Base-by-base conservation (phyloP, 2,797 vertebrate species). In the Myiothlypis coronata region DNA sequence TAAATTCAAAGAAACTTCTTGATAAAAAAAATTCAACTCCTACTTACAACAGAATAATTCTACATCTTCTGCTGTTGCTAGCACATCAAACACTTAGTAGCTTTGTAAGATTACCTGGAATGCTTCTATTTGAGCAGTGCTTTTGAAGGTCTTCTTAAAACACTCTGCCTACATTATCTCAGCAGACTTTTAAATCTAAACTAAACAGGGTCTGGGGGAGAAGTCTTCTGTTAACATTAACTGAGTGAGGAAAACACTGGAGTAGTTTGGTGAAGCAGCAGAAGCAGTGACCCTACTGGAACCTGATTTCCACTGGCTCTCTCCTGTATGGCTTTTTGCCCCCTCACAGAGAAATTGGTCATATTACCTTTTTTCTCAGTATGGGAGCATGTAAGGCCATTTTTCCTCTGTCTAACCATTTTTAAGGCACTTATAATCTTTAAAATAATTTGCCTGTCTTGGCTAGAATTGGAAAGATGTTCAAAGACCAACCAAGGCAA, bases 401-500 rank as follows among this genome's bases (percentile, higher is more conserved):
- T 65, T n/a, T 26, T 65, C 24, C 43, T 47, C 82, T 37, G 35
- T 4, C 34, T 27, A 63, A 67, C 5, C 11, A 63, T 60, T 89
- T 83, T 63, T 34, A 94, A 86, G 37, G 19, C 37, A n/a, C 53
- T 86, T 37, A 52, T 30, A 32, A 57, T 16, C n/a, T 59, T 35
- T 20, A 37, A 67, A 19, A 41, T 47, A 21, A 80, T 60, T 53
- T 83, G 14, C 13, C 35, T 72, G 17, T n/a, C 55, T 65, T 22
- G 5, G 46, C 20, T 83, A 61, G 43, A 77, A 63, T 3, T 69
- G 44, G 26, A 74, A 93, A 67, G 20, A 44, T 34, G 49, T 83
- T 91, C 85, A 80, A 82, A 94, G 76, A 91, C 18, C 34, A 76
- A 52, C n/a, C 12, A 67, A 65, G 32, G 39, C 75, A 93, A 67